Base-by-base conservation (phyloP, 1,140 invertebrate genomes). In the Stegodyphus dumicola region DNA sequence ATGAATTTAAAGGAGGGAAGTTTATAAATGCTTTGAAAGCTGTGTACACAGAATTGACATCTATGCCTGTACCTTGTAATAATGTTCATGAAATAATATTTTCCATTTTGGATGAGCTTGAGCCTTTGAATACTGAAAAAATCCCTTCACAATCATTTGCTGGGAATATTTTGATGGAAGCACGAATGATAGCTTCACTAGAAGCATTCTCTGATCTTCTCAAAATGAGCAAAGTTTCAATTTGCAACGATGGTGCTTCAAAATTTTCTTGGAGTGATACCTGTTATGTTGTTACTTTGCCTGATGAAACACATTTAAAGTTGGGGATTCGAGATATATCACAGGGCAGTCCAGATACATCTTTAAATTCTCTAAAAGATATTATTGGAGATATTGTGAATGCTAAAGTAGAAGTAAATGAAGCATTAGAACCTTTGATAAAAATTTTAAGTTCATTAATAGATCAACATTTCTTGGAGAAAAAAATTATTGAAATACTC, bases 11-110 rank as follows among this genome's bases (percentile, higher is more conserved):
- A 49, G 74, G 53, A 18, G 84, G 84, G 52, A 86, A 86, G 75
- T 86, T 65, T 74, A 53, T 86, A 7, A 86, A 78, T 86, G 75
- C 84, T 33, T 53, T 86, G 10, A 69, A 49, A 49, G 84, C 76
- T 52, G 69, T 86, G 13, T 86, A 78, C 54, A 13, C 70, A 11
- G 84, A 86, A 64, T 73, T 86, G 65, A 86, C 74, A 18, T 70
- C 74, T 9, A 78, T 78, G 67, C 67, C 84, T 48, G 51, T 86
- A 15, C 75, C 84, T 52, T 86, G 84, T 18, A 70, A 65, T 54
- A 56, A 86, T 78, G 84, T 86, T 54, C 84, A 86, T 86, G 84
- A 86, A 78, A 56, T 86, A 11, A 70, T 86, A 49, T 78, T 77
- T 78, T 64, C 75, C 2, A 56, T 86, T 64, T 53, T 86, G 18